phyloP scores from a whole-genome alignment of 2,113 vertebrate genomes.

The Oryctolagus cuniculus region DNA sequence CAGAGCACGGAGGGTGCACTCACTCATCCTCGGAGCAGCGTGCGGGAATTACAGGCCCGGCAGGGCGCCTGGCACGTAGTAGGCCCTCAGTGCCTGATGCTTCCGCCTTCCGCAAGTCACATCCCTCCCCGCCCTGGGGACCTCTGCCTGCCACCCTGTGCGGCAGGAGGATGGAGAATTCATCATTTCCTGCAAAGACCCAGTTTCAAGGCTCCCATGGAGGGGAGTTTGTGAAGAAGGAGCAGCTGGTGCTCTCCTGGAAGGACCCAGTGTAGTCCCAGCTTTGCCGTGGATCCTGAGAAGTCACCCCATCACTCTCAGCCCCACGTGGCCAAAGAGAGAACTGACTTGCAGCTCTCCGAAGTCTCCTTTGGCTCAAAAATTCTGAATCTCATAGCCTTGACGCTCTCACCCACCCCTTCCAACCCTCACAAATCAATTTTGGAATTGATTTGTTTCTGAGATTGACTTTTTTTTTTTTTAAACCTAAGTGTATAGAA shows the following conservation, averaged over 20 bases:
- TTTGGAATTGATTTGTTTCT: conserved; percentile 58
- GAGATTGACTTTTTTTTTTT: conserved; percentile 57
- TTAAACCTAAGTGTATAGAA: conserved; percentile 27
- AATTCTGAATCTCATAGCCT: not conserved
- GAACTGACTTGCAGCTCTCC: not conserved
- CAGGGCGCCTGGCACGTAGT: not conserved
- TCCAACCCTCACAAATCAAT: not conserved
- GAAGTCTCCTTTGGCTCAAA: not conserved
- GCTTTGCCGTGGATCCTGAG: not conserved
- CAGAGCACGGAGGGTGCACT: not conserved
- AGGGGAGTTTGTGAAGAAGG: no score
- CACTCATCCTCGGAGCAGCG: not conserved
- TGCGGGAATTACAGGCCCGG: not conserved
- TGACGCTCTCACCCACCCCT: not conserved
- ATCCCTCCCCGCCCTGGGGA: not conserved
- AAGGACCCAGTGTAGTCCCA: not conserved
- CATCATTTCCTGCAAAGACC: not conserved
- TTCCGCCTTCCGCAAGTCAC: not conserved
- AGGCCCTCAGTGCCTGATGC: not conserved
- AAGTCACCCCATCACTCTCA: conserved; percentile 20
- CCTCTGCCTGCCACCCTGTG: not conserved
- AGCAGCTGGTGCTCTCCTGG: no score
- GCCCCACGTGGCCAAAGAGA: not conserved
- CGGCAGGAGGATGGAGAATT: not conserved
- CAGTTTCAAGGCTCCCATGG: not conserved